These are phyloP conservation scores for Drosophila imparisetae DNA, from an alignment of 2,888 invertebrate genomes.

Conservation along the genomic window DNA sequence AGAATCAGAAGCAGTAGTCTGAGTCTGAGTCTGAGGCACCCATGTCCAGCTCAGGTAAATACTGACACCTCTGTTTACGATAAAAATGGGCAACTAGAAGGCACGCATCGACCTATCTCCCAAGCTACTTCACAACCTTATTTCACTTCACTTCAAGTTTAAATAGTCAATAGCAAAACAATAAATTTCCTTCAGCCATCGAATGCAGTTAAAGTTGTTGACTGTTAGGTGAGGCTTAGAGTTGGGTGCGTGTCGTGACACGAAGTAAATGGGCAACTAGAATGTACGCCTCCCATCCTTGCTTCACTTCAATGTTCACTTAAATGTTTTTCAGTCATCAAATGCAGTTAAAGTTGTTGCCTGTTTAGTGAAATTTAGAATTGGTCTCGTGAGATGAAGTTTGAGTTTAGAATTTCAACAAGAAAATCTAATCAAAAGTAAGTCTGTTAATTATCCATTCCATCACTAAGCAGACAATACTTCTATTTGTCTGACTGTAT, in stretches of 20 bases:
- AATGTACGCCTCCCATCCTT: not conserved
- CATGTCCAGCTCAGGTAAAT: slow-evolving; percentile 52
- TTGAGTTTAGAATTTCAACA: not conserved
- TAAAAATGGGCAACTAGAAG: slow-evolving; percentile 52
- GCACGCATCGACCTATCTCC: not conserved
- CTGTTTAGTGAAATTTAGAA: no score
- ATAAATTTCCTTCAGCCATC: slow-evolving; percentile 60
- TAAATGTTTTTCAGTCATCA: no score
- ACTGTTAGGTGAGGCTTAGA: not conserved
- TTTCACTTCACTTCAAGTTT: slow-evolving; percentile 43
- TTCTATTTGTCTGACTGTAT: not conserved
- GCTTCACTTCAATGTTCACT: not conserved
- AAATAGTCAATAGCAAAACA: slow-evolving; percentile 74
- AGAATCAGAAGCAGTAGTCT: slow-evolving; percentile 14
- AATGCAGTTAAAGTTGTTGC: no score
- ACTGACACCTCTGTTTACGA: slow-evolving; percentile 27
- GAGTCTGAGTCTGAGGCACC: slow-evolving; percentile 5
- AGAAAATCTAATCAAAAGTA: not conserved
- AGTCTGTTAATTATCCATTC: not conserved
- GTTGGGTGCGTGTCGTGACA: slow-evolving; percentile 17
- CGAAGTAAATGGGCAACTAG: not conserved
- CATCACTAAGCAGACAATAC: not conserved
- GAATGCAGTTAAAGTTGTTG: slow-evolving; percentile 45
- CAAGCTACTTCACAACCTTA: not conserved
- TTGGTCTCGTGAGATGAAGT: not conserved